Conservation (phyloP, 2,113 vertebrate genomes). For the Dasypus novemcinctus region DNA sequence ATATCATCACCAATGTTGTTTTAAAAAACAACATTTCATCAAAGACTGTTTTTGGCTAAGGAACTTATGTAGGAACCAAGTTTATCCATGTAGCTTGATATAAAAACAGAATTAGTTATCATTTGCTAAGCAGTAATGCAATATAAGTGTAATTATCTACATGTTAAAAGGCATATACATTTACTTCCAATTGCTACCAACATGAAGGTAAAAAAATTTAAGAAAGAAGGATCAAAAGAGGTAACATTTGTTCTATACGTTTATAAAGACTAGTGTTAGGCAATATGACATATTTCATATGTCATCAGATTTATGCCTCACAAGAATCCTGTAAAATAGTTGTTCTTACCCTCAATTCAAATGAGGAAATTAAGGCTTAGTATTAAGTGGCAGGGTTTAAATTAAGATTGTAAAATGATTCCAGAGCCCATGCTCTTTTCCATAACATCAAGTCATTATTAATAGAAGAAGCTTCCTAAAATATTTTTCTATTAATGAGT, state of each 20-base stretch:
- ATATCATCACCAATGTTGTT: not conserved
- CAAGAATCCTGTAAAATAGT: too few relatives aligned
- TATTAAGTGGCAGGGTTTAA: not conserved
- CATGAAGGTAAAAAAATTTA: not conserved
- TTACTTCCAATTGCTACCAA: not conserved
- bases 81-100: not conserved
- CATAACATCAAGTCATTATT: not conserved
- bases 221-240: not conserved
- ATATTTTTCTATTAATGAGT: not conserved
- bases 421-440: not conserved
- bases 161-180: not conserved
- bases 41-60: not conserved
- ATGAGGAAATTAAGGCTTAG: slow-evolving; percentile 7
- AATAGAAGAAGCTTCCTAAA: not conserved
- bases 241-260: not conserved
- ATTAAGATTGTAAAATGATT: slow-evolving; percentile 25
- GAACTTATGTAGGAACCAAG: not conserved
- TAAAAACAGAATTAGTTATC: not conserved
- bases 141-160: not conserved
- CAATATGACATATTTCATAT: not conserved
- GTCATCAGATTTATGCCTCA: not conserved
- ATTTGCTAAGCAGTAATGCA: not conserved
- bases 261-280: not conserved
- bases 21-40: slow-evolving; percentile 49
- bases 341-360: not conserved